Conservation (phyloP, 2,113 vertebrate genomes). For the Anthoscopus minutus region DNA sequence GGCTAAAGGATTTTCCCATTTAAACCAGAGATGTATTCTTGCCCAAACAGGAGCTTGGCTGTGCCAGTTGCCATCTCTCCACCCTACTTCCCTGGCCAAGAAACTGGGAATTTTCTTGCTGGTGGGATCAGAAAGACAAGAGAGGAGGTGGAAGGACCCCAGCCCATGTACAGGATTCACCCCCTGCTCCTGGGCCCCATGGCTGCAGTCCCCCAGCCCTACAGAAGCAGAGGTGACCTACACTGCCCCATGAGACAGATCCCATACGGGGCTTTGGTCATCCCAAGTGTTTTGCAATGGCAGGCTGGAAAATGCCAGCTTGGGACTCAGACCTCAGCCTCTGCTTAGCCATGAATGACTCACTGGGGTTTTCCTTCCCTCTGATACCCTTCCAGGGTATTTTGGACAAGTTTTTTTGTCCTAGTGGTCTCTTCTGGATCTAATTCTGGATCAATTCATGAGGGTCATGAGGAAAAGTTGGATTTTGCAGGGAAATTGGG, state of each 20-base stretch:
- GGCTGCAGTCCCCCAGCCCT: background rate
- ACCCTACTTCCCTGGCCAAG: background rate
- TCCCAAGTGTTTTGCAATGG: background rate
- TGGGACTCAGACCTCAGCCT: background rate
- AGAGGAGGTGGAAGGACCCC: background rate
- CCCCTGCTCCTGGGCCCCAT: background rate
- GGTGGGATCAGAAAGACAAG: background rate
- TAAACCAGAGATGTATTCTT: background rate
- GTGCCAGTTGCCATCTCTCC: background rate
- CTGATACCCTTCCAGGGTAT: fast-evolving
- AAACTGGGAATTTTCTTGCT: background rate
- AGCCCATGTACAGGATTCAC: background rate
- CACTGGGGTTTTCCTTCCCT: background rate
- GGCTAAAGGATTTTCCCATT: background rate
- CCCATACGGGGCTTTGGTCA: fast-evolving
- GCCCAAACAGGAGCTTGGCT: background rate
- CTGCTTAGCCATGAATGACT: background rate
- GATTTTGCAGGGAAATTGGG: background rate
- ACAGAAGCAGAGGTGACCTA: background rate
- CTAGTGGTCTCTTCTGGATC: background rate
- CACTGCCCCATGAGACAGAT: background rate
- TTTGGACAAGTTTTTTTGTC: background rate
- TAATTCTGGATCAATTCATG: background rate
- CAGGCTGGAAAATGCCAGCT: background rate
- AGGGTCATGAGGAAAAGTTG: fast-evolving